Evolutionary conservation across 2,888 invertebrate species (phyloP).

Genomic region (Acanthosoma haemorrhoidale): DNA sequence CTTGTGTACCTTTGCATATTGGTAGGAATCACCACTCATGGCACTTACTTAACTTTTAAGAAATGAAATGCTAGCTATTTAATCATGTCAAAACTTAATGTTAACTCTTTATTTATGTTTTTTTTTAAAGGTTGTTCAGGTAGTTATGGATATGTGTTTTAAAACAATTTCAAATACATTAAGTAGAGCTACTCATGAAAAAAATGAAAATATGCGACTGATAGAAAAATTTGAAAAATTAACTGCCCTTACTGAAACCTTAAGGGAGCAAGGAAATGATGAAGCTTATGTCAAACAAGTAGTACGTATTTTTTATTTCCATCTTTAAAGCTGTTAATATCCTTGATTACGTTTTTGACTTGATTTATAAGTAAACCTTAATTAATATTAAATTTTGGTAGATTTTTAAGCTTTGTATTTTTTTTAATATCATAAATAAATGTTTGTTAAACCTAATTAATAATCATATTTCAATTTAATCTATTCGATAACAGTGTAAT

Average conservation of each 20-base stretch:
- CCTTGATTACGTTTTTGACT: too few relatives aligned
- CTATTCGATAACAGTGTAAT: too few relatives aligned
- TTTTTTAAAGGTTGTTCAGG: slow-evolving; percentile 56
- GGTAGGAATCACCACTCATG: too few relatives aligned
- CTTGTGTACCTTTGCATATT: too few relatives aligned
- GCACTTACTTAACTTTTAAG: too few relatives aligned
- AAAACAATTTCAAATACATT: slow-evolving; percentile 66
- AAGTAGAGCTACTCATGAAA: slow-evolving; percentile 60
- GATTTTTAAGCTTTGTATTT: not conserved
- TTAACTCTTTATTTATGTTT: not conserved
- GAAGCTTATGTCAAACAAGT: slow-evolving; percentile 76
- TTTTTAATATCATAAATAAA: not conserved
- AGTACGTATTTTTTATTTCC: slow-evolving; percentile 31
- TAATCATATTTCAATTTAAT: too few relatives aligned
- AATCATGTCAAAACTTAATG: too few relatives aligned
- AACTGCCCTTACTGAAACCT: slow-evolving; percentile 71
- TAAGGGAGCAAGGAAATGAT: slow-evolving; percentile 71
- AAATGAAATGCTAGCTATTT: too few relatives aligned
- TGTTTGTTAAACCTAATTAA: not conserved
- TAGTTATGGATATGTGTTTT: slow-evolving; percentile 64
- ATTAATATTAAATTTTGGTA: slow-evolving; percentile 19
- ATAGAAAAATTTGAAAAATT: slow-evolving; percentile 82
- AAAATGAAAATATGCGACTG: slow-evolving; percentile 65
- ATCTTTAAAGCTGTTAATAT: slow-evolving; percentile 39
- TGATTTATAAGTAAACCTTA: slow-evolving; percentile 2